phyloP scores from a whole-genome alignment of 2,888 invertebrate species.

The Teleiodes luculella region DNA sequence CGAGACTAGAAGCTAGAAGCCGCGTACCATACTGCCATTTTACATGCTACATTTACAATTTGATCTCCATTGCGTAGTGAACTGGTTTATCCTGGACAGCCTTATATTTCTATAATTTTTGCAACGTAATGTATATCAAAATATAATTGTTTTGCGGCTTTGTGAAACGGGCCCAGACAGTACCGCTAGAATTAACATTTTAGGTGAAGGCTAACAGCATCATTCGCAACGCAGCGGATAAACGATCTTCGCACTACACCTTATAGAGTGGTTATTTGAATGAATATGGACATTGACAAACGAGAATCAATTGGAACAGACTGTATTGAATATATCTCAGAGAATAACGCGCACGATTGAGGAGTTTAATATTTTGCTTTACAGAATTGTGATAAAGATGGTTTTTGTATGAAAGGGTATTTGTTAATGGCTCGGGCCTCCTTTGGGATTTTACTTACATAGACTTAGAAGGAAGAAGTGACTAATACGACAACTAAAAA shows the following conservation, averaged over 20 bases:
- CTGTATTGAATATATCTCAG: conserved; percentile 13
- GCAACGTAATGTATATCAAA: too few species aligned
- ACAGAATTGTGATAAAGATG: neutral
- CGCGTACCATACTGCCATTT: too few species aligned
- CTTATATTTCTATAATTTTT: neutral
- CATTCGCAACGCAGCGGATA: neutral
- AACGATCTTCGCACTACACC: neutral
- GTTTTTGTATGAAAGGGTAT: too few species aligned
- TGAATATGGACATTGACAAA: conserved; percentile 5
- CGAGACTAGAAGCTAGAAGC: too few species aligned
- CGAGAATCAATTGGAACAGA: conserved; percentile 2
- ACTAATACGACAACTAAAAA: too few species aligned
- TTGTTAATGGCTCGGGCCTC: too few species aligned
- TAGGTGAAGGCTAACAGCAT: conserved; percentile 67
- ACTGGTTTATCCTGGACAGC: too few species aligned
- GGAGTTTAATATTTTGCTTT: neutral
- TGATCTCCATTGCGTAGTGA: too few species aligned
- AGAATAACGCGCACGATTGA: neutral
- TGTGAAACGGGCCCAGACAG: conserved; percentile 2
- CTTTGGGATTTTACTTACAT: too few species aligned
- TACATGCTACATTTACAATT: too few species aligned
- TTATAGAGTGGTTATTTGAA: neutral
- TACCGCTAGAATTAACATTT: conserved; percentile 56
- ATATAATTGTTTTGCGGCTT: too few species aligned
- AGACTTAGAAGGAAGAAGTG: too few species aligned